phyloP scores from a whole-genome alignment of 2,888 invertebrate genomes.

The Antheraea assamensis region DNA sequence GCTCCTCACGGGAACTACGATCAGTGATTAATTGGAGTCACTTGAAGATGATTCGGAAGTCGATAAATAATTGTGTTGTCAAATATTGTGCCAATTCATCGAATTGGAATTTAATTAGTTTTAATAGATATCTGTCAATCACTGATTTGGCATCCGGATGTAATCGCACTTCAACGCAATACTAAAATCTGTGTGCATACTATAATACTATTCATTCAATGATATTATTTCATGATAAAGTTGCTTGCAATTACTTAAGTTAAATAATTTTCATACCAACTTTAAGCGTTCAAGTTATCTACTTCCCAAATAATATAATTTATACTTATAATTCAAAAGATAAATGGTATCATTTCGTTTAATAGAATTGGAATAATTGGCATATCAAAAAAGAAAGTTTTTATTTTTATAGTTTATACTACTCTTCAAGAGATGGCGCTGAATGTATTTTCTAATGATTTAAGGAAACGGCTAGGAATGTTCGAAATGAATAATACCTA shows the following conservation, averaged over 20 bases:
- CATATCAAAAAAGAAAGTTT: not conserved
- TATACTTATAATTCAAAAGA: not conserved
- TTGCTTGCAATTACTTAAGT: too few species aligned
- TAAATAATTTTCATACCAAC: too few species aligned
- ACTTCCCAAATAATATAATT: too few species aligned
- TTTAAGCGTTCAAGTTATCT: too few species aligned
- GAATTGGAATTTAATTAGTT: not conserved
- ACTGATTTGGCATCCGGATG: not conserved
- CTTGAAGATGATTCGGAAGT: not conserved
- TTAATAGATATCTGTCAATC: not conserved
- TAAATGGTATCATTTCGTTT: not conserved
- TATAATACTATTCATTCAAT: not conserved
- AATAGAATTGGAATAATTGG: not conserved
- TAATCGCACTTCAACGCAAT: not conserved
- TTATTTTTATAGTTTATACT: conserved; percentile 22
- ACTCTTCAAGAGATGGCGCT: conserved; percentile 39
- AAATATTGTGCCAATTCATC: not conserved
- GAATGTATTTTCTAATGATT: not conserved
- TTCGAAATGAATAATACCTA: not conserved
- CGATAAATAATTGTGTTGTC: not conserved
- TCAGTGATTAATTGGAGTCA: not conserved
- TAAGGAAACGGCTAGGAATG: not conserved
- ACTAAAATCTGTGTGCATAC: not conserved
- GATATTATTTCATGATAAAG: too few species aligned
- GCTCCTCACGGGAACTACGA: not conserved